Evolutionary conservation across 2,797 vertebrate genomes (phyloP), one percentile per base, ranked within the genome.

Genomic region (Gymnoscopelus microlampas): DNA sequence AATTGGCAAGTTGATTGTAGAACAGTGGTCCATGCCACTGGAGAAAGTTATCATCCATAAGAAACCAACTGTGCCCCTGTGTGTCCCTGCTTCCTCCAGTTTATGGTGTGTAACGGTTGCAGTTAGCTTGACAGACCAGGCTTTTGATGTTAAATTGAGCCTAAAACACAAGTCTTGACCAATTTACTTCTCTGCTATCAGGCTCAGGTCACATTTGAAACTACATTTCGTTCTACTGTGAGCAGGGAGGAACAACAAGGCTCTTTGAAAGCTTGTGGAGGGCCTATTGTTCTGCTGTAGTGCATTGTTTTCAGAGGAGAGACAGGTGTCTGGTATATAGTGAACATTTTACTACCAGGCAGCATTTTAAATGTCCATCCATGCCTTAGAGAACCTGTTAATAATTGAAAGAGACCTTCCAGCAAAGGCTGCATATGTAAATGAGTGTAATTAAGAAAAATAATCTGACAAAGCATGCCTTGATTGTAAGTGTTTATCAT

Each of bases 61-160:
- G 9, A 32, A 53, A 55, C 24, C 70, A 55, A 39, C 61, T 65
- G 23, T 23, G 23, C 13, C 19, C 15, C 7, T 4, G 1, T 3
- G 29, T 14, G 8, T 8, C n/a, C 47, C 24, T 56, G 13, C 54
- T 70, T 79, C 65, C 23, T 56, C 59, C 24, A 62, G 63, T 73
- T 51, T 62, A 2, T 53, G 76, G n/a, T 60, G 53, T 63, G 1
- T 62, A 49, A 70, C 69, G 68, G 1, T 48, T 26, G 61, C 57
- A 47, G 76, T 83, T 55, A 2, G 55, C 32, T 39, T 72, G 72
- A 84, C 60, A 75, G 73, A 72, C 76, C 63, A 69, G 68, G 50
- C 76, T 62, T 70, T 76, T 88, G 79, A 85, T 78, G 87, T 65
- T 89, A 87, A 91, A 90, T 87, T 82, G 85, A 88, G 87, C 90